Percentiles rank a stretch among this genome's conserved stretches.
These are phyloP conservation scores for Anolis sagrei DNA, from an alignment of 2,113 vertebrate genomes.

Conservation along the genomic window DNA sequence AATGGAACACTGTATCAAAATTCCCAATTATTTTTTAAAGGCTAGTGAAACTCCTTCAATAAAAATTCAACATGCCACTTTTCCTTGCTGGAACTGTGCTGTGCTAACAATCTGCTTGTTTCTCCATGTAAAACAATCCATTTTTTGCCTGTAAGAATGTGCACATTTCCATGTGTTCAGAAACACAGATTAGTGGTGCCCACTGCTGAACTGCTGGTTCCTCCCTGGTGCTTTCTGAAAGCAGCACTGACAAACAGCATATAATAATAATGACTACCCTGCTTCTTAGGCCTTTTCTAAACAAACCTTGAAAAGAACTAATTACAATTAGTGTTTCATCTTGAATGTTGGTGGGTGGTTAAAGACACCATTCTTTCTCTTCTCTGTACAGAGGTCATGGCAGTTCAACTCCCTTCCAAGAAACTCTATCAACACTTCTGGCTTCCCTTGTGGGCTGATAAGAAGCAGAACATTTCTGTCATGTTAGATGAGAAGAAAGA, in stretches of 20 bases:
- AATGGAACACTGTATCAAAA: background rate
- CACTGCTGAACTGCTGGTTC: background rate
- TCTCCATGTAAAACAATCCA: background rate
- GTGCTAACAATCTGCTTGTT: background rate
- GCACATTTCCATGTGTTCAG: background rate
- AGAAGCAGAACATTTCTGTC: background rate
- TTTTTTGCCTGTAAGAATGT: background rate
- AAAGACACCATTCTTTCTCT: background rate
- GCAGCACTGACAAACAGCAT: background rate
- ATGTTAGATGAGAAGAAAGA: background rate
- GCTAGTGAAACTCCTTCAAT: background rate
- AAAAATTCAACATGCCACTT: background rate
- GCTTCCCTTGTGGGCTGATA: background rate
- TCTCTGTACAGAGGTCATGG: slow-evolving; percentile 12
- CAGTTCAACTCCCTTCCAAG: background rate
- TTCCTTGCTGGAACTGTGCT: background rate
- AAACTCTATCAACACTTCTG: background rate
- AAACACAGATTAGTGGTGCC: too few species aligned
- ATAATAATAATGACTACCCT: slow-evolving; percentile 1
- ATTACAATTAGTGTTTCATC: background rate
- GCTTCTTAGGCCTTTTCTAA: background rate
- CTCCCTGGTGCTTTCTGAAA: background rate
- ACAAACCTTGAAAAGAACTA: background rate
- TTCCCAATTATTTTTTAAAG: background rate
- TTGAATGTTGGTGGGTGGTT: background rate